A percentile compares a stretch with the other conserved stretches of the same genome.
phyloP scores from a whole-genome alignment of 35 echinoderm and acorn worm genomes.

The Eucidaris tribuloides region DNA sequence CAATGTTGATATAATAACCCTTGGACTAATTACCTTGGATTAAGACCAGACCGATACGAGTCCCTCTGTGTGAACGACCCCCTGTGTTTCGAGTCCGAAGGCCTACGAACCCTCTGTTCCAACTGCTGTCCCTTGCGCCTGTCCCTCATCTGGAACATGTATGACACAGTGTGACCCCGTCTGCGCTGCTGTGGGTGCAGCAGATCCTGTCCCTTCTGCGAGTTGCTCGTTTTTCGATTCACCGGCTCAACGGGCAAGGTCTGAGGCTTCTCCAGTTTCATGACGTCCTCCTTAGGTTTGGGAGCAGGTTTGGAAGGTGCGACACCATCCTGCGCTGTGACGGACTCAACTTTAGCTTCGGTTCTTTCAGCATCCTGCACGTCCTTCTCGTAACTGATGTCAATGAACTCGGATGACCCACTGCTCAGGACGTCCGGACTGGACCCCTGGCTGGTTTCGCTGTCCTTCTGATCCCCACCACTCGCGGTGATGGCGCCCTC shows the following conservation, averaged over 20 bases:
- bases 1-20: too few species aligned
- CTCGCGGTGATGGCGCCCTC: background rate
- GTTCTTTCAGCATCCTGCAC: background rate
- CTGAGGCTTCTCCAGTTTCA: slow-evolving; percentile 17
- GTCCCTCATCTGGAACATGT: background rate
- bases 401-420: slow-evolving; percentile 6
- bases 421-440: background rate
- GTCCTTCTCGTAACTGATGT: slow-evolving; percentile 16
- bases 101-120: slow-evolving; percentile 30
- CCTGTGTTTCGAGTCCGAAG: slow-evolving; percentile 17
- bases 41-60: slow-evolving; percentile 36
- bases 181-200: background rate
- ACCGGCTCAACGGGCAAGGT: background rate
- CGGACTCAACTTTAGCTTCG: background rate
- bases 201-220: background rate
- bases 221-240: background rate
- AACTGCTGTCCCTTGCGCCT: slow-evolving; percentile 10
- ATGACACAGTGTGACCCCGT: slow-evolving; percentile 8
- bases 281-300: background rate
- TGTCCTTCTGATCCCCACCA: background rate
- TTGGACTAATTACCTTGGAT: slow-evolving; percentile 71
- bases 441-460: too few species aligned
- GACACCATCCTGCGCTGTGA: background rate
- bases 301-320: background rate
- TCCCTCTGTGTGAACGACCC: slow-evolving; percentile 14